Base-by-base conservation (phyloP, 1,140 invertebrate species). In the Panagrolaimus sp. region DNA sequence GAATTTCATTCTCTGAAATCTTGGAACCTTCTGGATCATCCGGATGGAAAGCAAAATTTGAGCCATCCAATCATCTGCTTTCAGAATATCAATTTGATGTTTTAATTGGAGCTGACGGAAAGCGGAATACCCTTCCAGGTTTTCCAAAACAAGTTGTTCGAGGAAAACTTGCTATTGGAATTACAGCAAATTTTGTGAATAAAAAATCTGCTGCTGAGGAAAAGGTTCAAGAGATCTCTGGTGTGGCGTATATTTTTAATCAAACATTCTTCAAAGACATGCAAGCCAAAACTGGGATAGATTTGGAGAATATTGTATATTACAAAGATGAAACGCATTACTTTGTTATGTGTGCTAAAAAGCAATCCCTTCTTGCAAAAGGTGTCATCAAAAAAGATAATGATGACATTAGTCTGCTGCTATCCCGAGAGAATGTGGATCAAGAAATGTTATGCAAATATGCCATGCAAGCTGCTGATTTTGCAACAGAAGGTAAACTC, bases 321-420 rank as follows among this genome's bases (percentile, higher is more conserved):
- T 98, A 98, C 83, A 87, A 86, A 84, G 95, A 97, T 84, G 95
- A 98, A 74, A 98, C 95, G 0, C 95, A 98, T 84, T 98, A 98
- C 84, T 98, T 98, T 86, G 95, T 98, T 0, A 98, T 98, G 95
- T 98, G 95, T n/a, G 95, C 95, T 23, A 98, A 97, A 84, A 98
- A 98, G 85, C 89, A 90, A 71, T 93, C 91, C 85, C 87, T 96
- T 74, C 98, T 95, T 0, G 95, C 98, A 84, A 93, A 93, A 84
- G 90, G 91, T 14, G 93, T 96, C 16, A 89, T 96, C 68, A 85
- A 90, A 68, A 87, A 93, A 89, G 94, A 98, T 85, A 90, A 89
- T 83, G 85, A 89, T 11, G 94, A 98, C 84, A 93, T 94, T 0
- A 90, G 90, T 9, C 89, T 89, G 62, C 84, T 99, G 8, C 85